Base-by-base conservation (phyloP, 2,113 vertebrate genomes). In the Physeter macrocephalus region DNA sequence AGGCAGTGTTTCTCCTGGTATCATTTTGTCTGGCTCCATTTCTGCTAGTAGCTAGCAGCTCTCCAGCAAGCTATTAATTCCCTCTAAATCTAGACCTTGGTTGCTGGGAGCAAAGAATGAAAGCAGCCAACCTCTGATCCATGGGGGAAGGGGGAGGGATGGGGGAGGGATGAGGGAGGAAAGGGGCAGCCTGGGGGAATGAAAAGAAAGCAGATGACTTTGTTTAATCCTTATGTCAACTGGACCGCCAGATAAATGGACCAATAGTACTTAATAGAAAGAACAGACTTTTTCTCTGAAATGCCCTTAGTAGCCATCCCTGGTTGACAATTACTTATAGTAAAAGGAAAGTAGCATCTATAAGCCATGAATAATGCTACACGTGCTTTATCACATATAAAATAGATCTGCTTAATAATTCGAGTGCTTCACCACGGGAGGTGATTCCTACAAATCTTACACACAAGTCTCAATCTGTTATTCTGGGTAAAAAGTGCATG, bases 271-370 rank as follows among this genome's bases (percentile, higher is more conserved):
- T 54, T 86, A 43, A 20, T 31, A 62, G 34, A 4, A 77, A 36
- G 49, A 89, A 81, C 25, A 85, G 15, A 14, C 3, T 74, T 59
- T 88, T 61, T 62, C 27, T 75, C 34, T 90, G 75, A 93, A 88
- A 75, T 67, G 17, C 8, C 75, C 9, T 46, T 80, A 36, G 21
- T 54, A 61, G 41, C 29, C 39, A 46, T 49, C 27, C 18, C 31
- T 82, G 13, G 23, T 1, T 93, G 83, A 80, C 5, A 52, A 61
- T 59, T 81, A 46, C 20, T 25, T 46, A 23, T 20, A 74, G 18
- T 78, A 36, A 72, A 92, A 94, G 69, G 17, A 89, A 84, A 85
- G 6, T 23, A 72, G 61, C 12, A 34, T 54, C 25, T 95, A 1
- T 39, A 64, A 39, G 8, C 14, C 12, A 31, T 61, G 20, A 17